Evolutionary conservation across 2,888 invertebrate genomes (phyloP).

Genomic region (Phortica okadai): DNA sequence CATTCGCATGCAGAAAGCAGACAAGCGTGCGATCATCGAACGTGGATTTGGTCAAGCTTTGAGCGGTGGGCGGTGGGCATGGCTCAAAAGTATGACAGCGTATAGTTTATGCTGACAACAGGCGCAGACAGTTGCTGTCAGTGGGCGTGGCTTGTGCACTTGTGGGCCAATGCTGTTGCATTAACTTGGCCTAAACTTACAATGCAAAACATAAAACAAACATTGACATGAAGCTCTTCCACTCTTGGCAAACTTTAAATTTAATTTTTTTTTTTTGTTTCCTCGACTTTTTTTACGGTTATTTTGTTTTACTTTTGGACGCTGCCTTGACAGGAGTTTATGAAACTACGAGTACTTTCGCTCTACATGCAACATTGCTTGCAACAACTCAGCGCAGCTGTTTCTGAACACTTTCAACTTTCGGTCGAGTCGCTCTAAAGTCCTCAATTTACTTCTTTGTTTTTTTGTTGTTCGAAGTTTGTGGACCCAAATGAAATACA

Average conservation of each 20-base stretch:
- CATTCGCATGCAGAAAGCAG: too few relatives aligned
- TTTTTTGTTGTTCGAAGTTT: conserved; percentile 57
- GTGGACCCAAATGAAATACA: conserved; percentile 69
- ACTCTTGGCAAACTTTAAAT: background rate
- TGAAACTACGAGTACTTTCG: background rate
- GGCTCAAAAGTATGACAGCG: background rate
- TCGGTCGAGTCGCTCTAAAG: background rate
- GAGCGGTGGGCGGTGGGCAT: background rate
- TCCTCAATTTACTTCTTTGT: background rate
- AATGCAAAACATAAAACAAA: conserved; percentile 66
- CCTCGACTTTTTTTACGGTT: background rate
- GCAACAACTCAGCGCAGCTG: conserved; percentile 8
- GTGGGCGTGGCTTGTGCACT: background rate
- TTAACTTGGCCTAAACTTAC: conserved; percentile 16
- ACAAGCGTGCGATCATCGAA: too few relatives aligned
- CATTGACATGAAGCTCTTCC: conserved; percentile 63
- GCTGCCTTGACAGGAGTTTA: background rate
- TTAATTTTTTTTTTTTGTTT: background rate
- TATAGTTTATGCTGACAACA: background rate
- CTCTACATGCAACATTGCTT: background rate
- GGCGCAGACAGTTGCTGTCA: background rate
- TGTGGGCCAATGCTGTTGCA: conserved; percentile 31
- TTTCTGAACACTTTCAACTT: conserved; percentile 20
- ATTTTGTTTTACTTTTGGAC: background rate
- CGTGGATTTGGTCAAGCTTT: too few relatives aligned